phyloP scores from a whole-genome alignment of 2,797 vertebrate genomes.

The Gobionotothen gibberifrons region DNA sequence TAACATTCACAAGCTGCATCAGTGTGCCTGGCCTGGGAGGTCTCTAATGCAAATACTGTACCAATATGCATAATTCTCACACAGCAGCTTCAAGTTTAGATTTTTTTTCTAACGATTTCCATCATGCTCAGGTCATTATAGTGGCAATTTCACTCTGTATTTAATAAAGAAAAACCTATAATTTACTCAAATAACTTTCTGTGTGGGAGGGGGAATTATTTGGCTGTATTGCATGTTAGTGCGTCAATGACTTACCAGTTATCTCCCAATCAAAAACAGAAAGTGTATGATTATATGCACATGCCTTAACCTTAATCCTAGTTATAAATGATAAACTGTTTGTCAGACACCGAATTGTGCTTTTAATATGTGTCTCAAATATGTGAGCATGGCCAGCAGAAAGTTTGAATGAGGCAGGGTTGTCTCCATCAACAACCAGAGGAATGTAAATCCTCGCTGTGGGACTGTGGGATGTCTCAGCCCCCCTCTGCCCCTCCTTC shows the following conservation, averaged over 20 bases:
- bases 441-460: constrained; percentile 73
- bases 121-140: not conserved
- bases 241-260: not conserved
- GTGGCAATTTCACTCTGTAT: not conserved
- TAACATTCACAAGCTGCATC: too few relatives aligned
- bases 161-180: not conserved
- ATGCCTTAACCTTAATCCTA: not conserved
- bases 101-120: not conserved
- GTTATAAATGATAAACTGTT: not conserved
- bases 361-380: not conserved
- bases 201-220: not conserved
- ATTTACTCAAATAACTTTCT: not conserved
- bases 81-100: not conserved
- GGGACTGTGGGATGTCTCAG: constrained; percentile 23
- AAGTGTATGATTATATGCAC: not conserved
- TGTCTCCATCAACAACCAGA: constrained; percentile 38
- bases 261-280: not conserved
- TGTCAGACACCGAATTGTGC: not conserved
- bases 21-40: not conserved
- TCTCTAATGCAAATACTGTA: constrained; percentile 39
- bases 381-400: constrained; percentile 3
- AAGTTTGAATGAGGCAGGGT: constrained; percentile 43
- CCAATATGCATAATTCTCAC: constrained; percentile 13
- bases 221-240: not conserved
- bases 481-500: not conserved